A percentile compares a stretch with the other conserved stretches of the same genome.
These are phyloP conservation scores for Resseliella maxima DNA, from an alignment of 2,888 invertebrate genomes.

Conservation along the genomic window DNA sequence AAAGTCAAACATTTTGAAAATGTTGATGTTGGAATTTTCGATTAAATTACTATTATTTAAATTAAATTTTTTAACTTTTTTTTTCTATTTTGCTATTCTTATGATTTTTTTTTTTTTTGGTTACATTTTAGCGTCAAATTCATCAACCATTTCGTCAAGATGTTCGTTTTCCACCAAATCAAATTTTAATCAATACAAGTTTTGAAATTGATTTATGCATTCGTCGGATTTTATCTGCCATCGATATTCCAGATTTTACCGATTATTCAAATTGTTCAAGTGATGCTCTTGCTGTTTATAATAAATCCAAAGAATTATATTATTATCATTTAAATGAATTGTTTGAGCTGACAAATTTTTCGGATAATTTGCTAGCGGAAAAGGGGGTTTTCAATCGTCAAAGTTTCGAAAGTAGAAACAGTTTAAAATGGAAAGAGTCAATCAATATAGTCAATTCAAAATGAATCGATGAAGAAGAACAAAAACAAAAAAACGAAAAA, in stretches of 20 bases:
- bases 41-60: no score
- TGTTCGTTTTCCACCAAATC: background rate
- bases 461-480: no score
- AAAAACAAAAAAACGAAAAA: background rate
- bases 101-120: no score
- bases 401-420: conserved; percentile 33
- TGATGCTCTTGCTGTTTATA: background rate
- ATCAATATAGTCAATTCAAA: background rate
- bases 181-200: conserved; percentile 25
- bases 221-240: background rate
- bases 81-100: background rate
- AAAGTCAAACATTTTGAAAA: no score
- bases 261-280: conserved; percentile 7
- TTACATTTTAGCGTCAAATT: background rate
- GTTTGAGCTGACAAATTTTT: background rate
- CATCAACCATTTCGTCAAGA: background rate
- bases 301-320: conserved; percentile 10
- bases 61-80: no score
- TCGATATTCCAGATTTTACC: conserved; percentile 13
- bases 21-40: no score
- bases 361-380: conserved; percentile 13
- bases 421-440: conserved; percentile 37
- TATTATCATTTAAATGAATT: conserved; percentile 25
- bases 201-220: conserved; percentile 31
- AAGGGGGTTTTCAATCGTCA: conserved; percentile 23